These are phyloP conservation scores for Mystacornis crossleyi DNA, from an alignment of 2,113 vertebrate genomes.

Conservation along the genomic window DNA sequence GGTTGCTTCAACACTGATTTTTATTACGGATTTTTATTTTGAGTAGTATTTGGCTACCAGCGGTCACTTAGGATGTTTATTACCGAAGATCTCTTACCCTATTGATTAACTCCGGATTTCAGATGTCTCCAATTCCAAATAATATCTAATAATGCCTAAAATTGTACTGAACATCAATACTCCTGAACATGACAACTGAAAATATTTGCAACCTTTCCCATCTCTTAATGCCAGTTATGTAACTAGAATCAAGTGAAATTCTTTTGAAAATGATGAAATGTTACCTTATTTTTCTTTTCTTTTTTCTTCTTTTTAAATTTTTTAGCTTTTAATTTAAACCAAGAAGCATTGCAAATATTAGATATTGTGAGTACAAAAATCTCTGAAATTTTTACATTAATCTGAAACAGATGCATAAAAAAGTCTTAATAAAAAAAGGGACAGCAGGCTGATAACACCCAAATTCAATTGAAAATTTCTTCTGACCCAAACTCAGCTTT, in stretches of 20 bases:
- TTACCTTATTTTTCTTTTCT: not conserved
- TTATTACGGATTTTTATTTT: not conserved
- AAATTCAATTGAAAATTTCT: not conserved
- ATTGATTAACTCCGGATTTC: not conserved
- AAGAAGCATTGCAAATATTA: not conserved
- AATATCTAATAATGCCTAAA: not conserved
- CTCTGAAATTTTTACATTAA: not conserved
- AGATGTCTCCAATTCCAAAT: not conserved
- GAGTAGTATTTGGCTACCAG: not conserved
- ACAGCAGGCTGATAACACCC: not conserved
- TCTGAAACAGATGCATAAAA: not conserved
- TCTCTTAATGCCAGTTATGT: not conserved
- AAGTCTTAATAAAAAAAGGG: not conserved
- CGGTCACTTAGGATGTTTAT: not conserved
- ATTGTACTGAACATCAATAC: not conserved
- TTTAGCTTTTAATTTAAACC: not conserved
- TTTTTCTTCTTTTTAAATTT: not conserved
- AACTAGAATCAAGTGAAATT: not conserved
- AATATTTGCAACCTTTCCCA: not conserved
- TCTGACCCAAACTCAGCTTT: not conserved
- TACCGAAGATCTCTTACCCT: not conserved
- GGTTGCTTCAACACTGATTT: not conserved
- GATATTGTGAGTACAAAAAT: not conserved
- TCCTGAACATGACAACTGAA: not conserved
- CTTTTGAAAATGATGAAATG: not conserved